Evolutionary conservation across 2,113 vertebrate species (phyloP), one percentile per base, ranked within the genome.

Genomic region (Nesogale talazaci): DNA sequence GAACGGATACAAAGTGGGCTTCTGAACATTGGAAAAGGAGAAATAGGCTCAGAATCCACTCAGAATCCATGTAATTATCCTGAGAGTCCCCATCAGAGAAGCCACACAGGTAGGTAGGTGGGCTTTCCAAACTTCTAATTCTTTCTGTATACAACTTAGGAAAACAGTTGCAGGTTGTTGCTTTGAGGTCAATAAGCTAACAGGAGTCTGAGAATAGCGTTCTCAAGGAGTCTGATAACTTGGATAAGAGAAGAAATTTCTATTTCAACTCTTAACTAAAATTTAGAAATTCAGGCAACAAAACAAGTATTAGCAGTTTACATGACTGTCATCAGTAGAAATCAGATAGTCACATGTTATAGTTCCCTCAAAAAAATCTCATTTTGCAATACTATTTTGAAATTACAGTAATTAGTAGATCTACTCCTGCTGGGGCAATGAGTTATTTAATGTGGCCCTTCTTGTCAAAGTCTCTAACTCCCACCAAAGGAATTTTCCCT

Each of bases 11-110:
- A 61, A 74, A 90, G 20, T 42, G 83, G 79, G 4, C 84, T 81
- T 90, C 27, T 63, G 87, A 77, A 91, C 69, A n/a, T 57, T 46
- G 75, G n/a, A 77, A 61, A 57, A 29, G 38, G 31, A 93, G 80
- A 22, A 67, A 10, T 14, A 88, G 69, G 36, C n/a, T 65, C 29
- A 22, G 76, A 59, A 76, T 74, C n/a, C 34, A 38, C 20, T 31
- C 89, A 25, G 8, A 3, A 22, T 27, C 34, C 23, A 17, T 31
- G 10, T 59, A 52, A 36, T 52, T 12, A 25, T 46, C 25, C 29
- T 0, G 2, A 17, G 46, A 88, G 69, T 23, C 46, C 79, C 52
- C 84, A n/a, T 57, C 59, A 38, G 65, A 40, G 57, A 36, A 20
- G 31, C 10, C 42, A 46, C 5, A 38, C 23, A 27, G 67, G 75